Percentiles rank a stretch among this genome's conserved stretches.
Evolutionary conservation across 92 coral and sea anemone species (phyloP).

Genomic region (Ricordea florida): DNA sequence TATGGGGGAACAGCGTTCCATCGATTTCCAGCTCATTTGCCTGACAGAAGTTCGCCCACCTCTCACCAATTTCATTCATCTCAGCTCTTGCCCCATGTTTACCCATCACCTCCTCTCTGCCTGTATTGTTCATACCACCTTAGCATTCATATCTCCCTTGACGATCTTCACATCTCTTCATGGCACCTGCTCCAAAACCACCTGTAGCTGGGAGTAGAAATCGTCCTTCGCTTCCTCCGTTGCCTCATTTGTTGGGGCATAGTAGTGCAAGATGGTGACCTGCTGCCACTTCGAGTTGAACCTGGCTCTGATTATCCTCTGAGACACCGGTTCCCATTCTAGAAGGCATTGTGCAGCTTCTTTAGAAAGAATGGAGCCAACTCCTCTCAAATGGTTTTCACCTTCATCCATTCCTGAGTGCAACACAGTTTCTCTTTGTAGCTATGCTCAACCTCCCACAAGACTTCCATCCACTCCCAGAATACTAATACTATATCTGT

Average conservation of each 20-base stretch:
- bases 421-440: slow-evolving; percentile 6
- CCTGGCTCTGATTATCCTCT: slow-evolving; percentile 23
- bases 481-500: slow-evolving; percentile 27
- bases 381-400: slow-evolving; percentile 10
- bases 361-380: slow-evolving; percentile 10
- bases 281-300: slow-evolving; percentile 11
- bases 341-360: slow-evolving; percentile 8
- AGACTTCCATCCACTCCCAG: slow-evolving; percentile 13
- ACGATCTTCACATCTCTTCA: neutral
- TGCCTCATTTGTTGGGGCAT: slow-evolving; percentile 33
- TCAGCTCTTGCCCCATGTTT: neutral
- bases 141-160: slow-evolving; percentile 20
- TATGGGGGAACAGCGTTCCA: slow-evolving; percentile 25
- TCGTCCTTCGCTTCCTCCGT: slow-evolving; percentile 11
- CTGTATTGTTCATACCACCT: neutral
- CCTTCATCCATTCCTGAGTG: slow-evolving; percentile 1
- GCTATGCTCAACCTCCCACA: neutral
- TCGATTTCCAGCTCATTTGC: slow-evolving; percentile 34
- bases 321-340: slow-evolving; percentile 10
- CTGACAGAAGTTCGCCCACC: slow-evolving; percentile 15
- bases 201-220: slow-evolving; percentile 17
- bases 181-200: neutral
- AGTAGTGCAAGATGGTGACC: slow-evolving; percentile 21
- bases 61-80: slow-evolving; percentile 31
- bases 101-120: too few relatives aligned